Base-by-base conservation (phyloP, 2,113 vertebrate genomes). In the Thymallus thymallus region DNA sequence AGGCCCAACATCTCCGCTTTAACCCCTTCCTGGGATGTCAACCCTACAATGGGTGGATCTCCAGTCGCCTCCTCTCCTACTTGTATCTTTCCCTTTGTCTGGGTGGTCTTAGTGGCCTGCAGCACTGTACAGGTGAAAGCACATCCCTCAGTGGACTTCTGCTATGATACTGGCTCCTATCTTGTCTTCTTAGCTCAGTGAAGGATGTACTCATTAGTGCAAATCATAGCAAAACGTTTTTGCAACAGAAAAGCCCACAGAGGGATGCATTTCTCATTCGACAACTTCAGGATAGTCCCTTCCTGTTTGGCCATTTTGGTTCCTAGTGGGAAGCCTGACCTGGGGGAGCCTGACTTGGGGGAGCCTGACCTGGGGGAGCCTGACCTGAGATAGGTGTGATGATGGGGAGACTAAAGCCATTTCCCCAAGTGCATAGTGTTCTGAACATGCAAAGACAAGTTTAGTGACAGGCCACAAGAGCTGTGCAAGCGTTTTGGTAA, bases 1-100 rank as follows among this genome's bases (percentile, higher is more conserved):
- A 89, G 92, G 92, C 93, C 92, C 13, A 60, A 93, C 93, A 93
- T 95, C 94, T 93, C 92, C 81, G 88, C 93, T 93, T 95, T 95
- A 95, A 94, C 94, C 92, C 73, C 72, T 82, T 74, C 56, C 75
- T 22, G 41, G 60, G 1, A 66, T 10, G 45, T 35, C 23, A 26
- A 69, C 35, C 29, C 22, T 65, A 72, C 71, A 68, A 64, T 3
- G 14, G 2, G 35, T 16, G 51, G 4, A 29, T 71, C 56, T 29
- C 2, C 3, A 63, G 62, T 67, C 55, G 24, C 61, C 26, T 14
- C 26, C 26, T 55, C 20, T 55, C 14, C 18, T 9, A n/a, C n/a
- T 22, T 10, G 56, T 22, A 30, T 41, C 16, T 73, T 70, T 68
- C 69, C 61, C 10, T 20, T 46, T 20, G 23, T 32, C 12, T 46